Base-by-base conservation (phyloP, 2,113 vertebrate species). In the Lathamus discolor region DNA sequence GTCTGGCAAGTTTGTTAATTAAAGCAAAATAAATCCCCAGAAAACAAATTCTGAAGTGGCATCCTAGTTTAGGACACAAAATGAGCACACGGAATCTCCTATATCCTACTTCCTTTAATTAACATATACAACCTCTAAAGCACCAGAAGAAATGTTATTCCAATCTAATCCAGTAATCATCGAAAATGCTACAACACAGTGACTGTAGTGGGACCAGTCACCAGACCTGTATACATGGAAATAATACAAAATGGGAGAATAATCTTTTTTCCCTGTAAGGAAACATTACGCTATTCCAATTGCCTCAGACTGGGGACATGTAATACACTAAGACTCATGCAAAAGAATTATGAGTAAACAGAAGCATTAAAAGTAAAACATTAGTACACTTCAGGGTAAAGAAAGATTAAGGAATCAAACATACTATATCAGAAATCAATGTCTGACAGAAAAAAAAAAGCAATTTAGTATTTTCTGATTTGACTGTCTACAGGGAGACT, bases 11-110 rank as follows among this genome's bases (percentile, higher is more conserved):
- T 29, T 95, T 80, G 22, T 86, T 90, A 80, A 62, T 52, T 75
- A 75, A 86, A 79, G 63, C 76, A 96, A 93, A 86, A 92, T 90
- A 96, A 96, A 88, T 54, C 6, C 39, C 67, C 69, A 52, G 46
- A 86, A 86, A 83, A 75, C 43, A 86, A 80, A 95, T 86, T 96
- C 75, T 90, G 48, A 97, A 95, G 72, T 75, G 48, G 62, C 48
- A 94, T 55, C 51, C 91, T 90, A 90, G 68, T 43, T 93, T 44
- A 94, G 29, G 77, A 80, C 37, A 90, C 41, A 86, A 51, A 55
- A 84, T 61, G 31, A 93, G 62, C 70, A 95, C 23, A 80, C 1
- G 4, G 84, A 61, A 80, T 88, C 52, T 82, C 39, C 10, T 91
- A 24, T 52, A 86, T 35, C 24, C 67, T 61, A 37, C 51, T 72